Evolutionary conservation across 2,888 invertebrate species (phyloP).

Genomic region (Xestia xanthographa): DNA sequence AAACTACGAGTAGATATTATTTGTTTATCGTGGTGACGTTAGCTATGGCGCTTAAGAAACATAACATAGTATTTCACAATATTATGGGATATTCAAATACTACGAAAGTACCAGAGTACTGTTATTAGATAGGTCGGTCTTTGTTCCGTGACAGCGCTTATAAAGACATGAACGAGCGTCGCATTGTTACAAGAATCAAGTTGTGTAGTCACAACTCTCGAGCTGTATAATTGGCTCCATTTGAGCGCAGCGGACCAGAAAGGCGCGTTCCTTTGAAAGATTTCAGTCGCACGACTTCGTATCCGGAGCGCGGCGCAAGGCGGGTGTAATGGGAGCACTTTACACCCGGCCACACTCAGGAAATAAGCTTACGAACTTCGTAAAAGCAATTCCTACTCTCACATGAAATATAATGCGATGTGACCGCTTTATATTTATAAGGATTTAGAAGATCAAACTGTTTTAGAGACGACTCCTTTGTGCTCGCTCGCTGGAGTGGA

Average conservation of each 20-base stretch:
- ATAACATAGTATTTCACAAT: slow-evolving; percentile 5
- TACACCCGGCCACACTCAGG: slow-evolving; percentile 88
- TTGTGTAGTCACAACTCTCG: slow-evolving; percentile 65
- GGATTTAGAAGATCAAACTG: slow-evolving; percentile 85
- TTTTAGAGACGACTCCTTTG: slow-evolving; percentile 75
- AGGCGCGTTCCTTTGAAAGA: slow-evolving; percentile 83
- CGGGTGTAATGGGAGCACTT: slow-evolving; percentile 88
- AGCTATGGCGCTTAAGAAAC: neutral
- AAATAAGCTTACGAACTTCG: slow-evolving; percentile 90
- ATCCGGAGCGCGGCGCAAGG: slow-evolving; percentile 75
- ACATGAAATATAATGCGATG: slow-evolving; percentile 89
- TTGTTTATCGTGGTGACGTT: neutral
- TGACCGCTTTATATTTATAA: slow-evolving; percentile 89
- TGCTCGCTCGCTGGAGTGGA: slow-evolving; percentile 61
- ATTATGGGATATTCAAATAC: slow-evolving; percentile 16
- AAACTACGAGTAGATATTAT: neutral
- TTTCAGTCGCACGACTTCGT: slow-evolving; percentile 76
- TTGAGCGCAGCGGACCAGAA: slow-evolving; percentile 84
- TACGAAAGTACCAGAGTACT: slow-evolving; percentile 23
- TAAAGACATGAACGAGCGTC: slow-evolving; percentile 63
- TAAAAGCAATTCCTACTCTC: slow-evolving; percentile 89
- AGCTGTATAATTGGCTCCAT: slow-evolving; percentile 81
- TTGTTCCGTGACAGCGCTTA: slow-evolving; percentile 46
- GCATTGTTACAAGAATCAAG: slow-evolving; percentile 49
- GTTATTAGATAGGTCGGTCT: slow-evolving; percentile 25